Conservation (phyloP, 2,113 vertebrate genomes). For the Illadopsis cleaveri region DNA sequence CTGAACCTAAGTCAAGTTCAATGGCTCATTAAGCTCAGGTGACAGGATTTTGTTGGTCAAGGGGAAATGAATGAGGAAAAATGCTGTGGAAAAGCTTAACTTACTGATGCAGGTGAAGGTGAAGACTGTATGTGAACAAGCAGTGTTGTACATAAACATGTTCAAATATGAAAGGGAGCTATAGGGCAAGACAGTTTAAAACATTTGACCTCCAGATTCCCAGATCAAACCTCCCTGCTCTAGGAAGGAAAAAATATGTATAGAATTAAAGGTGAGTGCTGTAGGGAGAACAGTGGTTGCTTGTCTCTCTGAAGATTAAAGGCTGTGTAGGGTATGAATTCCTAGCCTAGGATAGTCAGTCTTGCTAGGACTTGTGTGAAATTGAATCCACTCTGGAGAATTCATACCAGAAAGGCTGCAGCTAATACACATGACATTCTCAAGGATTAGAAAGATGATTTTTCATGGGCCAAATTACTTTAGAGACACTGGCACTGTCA, state of each 20-base stretch:
- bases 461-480: slow-evolving; percentile 1
- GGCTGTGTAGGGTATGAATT: neutral
- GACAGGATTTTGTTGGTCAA: neutral
- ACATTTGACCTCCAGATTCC: neutral
- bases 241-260: neutral
- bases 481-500: neutral
- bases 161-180: neutral
- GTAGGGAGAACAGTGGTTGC: neutral
- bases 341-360: neutral
- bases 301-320: neutral
- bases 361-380: slow-evolving; percentile 34
- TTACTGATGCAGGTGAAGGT: neutral
- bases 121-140: neutral
- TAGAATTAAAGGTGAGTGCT: neutral
- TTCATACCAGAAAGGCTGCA: slow-evolving; percentile 8
- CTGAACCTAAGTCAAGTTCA: neutral
- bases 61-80: neutral
- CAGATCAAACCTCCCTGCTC: fast-evolving
- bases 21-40: neutral
- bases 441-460: slow-evolving; percentile 27
- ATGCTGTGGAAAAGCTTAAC: neutral
- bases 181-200: neutral
- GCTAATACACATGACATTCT: slow-evolving; percentile 23
- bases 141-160: neutral
- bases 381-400: neutral